These are phyloP conservation scores for Mizuhopecten yessoensis DNA, from an alignment of 1,140 invertebrate species.

Conservation along the genomic window DNA sequence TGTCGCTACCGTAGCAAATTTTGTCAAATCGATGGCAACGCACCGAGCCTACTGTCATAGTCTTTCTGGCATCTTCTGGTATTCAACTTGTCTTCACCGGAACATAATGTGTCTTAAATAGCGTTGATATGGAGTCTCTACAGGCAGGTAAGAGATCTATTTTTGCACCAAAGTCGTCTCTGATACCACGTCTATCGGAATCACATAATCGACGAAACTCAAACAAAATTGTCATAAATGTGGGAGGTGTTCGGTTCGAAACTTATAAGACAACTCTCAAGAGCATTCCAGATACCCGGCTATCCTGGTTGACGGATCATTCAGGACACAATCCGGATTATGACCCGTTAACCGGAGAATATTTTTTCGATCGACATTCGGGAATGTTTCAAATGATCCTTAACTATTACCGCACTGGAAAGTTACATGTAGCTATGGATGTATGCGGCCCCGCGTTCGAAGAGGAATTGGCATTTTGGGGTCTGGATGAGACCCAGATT, in stretches of 20 bases:
- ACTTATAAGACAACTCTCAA: constrained; percentile 90
- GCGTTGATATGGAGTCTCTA: constrained; percentile 4
- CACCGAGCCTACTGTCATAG: neutral
- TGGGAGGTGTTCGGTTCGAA: constrained; percentile 97
- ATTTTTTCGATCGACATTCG: constrained; percentile 83
- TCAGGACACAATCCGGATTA: constrained; percentile 78
- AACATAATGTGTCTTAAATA: constrained; percentile 25
- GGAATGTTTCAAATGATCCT: constrained; percentile 82
- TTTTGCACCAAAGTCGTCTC: constrained; percentile 68
- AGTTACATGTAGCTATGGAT: constrained; percentile 81
- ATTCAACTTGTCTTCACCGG: neutral
- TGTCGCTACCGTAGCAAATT: constrained; percentile 3
- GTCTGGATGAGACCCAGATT: constrained; percentile 83
- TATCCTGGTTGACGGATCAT: constrained; percentile 80
- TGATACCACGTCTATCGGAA: constrained; percentile 60
- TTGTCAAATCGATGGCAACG: constrained; percentile 14
- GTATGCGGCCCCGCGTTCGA: constrained; percentile 83
- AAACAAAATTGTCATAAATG: constrained; percentile 93
- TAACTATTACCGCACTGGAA: constrained; percentile 83
- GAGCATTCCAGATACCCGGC: constrained; percentile 82
- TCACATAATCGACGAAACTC: constrained; percentile 56
- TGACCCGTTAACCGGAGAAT: constrained; percentile 80
- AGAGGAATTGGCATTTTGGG: constrained; percentile 83
- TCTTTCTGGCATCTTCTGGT: neutral
- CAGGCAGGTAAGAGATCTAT: constrained; percentile 51